Percentiles rank a stretch among this genome's conserved stretches.
phyloP scores from a whole-genome alignment of 2,113 vertebrate species.

The Dipodomys merriami region DNA sequence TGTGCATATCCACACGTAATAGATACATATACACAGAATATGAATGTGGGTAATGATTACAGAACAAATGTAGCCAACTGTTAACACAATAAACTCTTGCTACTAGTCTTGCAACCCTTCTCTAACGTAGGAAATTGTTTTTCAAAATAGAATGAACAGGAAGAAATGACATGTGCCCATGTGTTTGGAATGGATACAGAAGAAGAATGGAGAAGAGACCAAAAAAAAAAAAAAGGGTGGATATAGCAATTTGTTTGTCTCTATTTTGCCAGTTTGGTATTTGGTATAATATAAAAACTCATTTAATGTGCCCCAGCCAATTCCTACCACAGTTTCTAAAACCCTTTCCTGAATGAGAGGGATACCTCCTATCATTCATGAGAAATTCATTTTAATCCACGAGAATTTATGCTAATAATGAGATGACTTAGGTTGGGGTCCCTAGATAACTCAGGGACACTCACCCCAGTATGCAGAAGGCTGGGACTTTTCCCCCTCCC shows the following conservation, averaged over 20 bases:
- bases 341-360: background rate
- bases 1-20: too few species aligned
- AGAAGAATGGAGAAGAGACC: background rate
- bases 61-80: background rate
- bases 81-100: conserved; percentile 4
- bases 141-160: conserved; percentile 36
- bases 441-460: background rate
- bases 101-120: background rate
- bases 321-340: background rate
- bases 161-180: background rate
- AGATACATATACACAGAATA: background rate
- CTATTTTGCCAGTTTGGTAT: background rate
- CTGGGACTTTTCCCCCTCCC: background rate
- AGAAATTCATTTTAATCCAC: background rate
- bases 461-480: background rate
- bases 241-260: background rate
- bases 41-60: conserved; percentile 4
- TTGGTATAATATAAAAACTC: background rate
- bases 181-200: background rate
- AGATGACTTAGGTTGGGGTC: background rate
- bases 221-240: background rate
- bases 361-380: background rate
- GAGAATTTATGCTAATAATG: background rate
- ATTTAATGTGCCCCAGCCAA: background rate
- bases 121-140: background rate